Base-by-base conservation (phyloP, 92 coral and sea anemone genomes). In the Heteractis magnifica region DNA sequence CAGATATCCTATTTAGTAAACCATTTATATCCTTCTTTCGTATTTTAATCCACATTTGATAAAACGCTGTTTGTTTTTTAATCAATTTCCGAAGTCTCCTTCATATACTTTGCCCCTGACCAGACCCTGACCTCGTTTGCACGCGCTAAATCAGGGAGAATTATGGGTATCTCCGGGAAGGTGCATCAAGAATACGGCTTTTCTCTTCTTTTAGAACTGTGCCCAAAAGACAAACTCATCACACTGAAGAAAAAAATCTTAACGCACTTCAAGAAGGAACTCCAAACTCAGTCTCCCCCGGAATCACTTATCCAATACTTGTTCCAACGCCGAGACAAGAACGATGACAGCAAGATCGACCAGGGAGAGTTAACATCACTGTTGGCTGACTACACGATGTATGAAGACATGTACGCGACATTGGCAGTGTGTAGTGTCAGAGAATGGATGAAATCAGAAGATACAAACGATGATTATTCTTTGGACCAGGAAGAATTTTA, bases 261-360 rank as follows among this genome's bases (percentile, higher is more conserved):
- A 53, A 73, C 56, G 41, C 80, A 81, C 68, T 90, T 87, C 41
- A 81, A 71, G 20, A 86, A 65, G 51, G 90, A 90, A 62, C 70
- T 86, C 20, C 71, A 51, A 21, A 77, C 58, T 64, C 21, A 82
- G 41, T 82, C 52, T 52, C 73, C 90, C 58, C 13, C 83, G 78
- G 77, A 83, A 18, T 48, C 58, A 72, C 81, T 81, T 80, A 90
- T 90, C 52, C 87, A 79, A 72, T 77, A 84, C 81, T 77, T 90
- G 51, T 90, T 82, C 83, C 77, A 77, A 76, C 87, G 92, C 74
- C 85, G 83, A n/a, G 86, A 90, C 84, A 71, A 76, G 50, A 82
- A 86, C 88, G 15, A 83, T 44, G 77, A 83, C 71, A 52, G 23
- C 5, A 73, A 51, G 13, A 3, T 83, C 18, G 56, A 83, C 68